These are phyloP conservation scores for Euproctis similis DNA, from an alignment of 2,888 invertebrate genomes.

Conservation along the genomic window DNA sequence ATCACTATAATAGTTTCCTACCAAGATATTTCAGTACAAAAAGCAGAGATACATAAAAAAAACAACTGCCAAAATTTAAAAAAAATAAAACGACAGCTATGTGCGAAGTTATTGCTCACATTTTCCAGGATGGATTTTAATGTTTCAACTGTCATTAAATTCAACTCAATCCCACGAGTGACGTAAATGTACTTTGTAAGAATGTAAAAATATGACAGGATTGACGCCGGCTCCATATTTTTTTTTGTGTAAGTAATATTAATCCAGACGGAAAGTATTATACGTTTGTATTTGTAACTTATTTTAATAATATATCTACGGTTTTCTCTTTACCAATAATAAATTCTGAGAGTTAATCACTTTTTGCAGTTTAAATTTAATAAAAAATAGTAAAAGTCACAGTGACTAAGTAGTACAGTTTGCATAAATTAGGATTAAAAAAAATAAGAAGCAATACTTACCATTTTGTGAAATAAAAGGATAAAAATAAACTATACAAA, in stretches of 20 bases:
- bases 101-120: not conserved
- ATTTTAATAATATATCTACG: not conserved
- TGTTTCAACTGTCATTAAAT: conserved; percentile 8
- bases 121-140: conserved; percentile 6
- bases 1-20: too few species aligned
- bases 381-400: too few species aligned
- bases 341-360: not conserved
- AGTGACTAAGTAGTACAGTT: too few species aligned
- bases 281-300: conserved; percentile 5
- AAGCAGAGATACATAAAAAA: too few species aligned
- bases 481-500: not conserved
- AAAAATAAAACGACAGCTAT: too few species aligned
- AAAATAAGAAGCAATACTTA: too few species aligned
- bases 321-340: not conserved
- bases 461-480: not conserved
- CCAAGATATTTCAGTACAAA: too few species aligned
- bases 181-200: conserved; percentile 5
- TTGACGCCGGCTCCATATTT: conserved; percentile 3
- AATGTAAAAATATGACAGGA: conserved; percentile 5
- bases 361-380: not conserved
- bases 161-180: conserved; percentile 6
- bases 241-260: conserved; percentile 5
- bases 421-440: too few species aligned
- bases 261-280: conserved; percentile 2
- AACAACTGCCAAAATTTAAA: too few species aligned